These are phyloP conservation scores for Amphiprion ocellaris DNA, from an alignment of 2,113 vertebrate genomes.

Conservation along the genomic window DNA sequence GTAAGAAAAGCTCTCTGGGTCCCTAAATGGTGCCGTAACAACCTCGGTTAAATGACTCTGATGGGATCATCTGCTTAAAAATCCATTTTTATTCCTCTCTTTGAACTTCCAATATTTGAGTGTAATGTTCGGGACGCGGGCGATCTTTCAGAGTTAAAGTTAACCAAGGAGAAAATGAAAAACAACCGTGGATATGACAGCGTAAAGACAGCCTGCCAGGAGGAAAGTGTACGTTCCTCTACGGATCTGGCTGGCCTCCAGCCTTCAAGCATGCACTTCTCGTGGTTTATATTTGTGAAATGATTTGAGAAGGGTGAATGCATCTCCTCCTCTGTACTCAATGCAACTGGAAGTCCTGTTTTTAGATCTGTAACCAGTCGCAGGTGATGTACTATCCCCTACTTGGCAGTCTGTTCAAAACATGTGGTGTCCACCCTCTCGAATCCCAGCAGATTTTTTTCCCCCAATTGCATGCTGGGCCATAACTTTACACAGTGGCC, in stretches of 20 bases:
- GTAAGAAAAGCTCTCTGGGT: slow-evolving; percentile 22
- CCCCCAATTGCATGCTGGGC: slow-evolving; percentile 56
- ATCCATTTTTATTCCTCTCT: slow-evolving; percentile 59
- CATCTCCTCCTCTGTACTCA: slow-evolving; percentile 38
- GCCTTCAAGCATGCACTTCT: slow-evolving; percentile 26
- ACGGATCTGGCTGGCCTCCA: slow-evolving; percentile 54
- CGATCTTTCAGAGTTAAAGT: slow-evolving; percentile 42
- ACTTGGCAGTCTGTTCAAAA: slow-evolving; percentile 55
- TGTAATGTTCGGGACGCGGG: slow-evolving; percentile 33
- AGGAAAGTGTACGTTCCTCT: slow-evolving; percentile 35
- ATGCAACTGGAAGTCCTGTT: slow-evolving; percentile 64
- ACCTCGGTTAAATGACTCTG: slow-evolving; percentile 24
- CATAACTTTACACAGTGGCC: slow-evolving; percentile 41
- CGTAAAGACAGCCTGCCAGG: slow-evolving; percentile 51
- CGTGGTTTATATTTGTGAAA: slow-evolving; percentile 56
- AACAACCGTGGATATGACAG: slow-evolving; percentile 49
- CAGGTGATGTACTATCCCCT: slow-evolving; percentile 74
- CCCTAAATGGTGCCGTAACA: slow-evolving; percentile 21
- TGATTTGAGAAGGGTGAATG: slow-evolving; percentile 59
- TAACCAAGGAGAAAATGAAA: slow-evolving; percentile 29
- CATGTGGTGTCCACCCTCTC: slow-evolving; percentile 66
- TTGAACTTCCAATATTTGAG: slow-evolving; percentile 66
- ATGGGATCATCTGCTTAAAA: slow-evolving; percentile 54
- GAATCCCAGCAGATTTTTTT: neutral
- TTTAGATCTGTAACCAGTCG: slow-evolving; percentile 74